Conservation (phyloP, 2,797 vertebrate genomes). For the Momotus momota region DNA sequence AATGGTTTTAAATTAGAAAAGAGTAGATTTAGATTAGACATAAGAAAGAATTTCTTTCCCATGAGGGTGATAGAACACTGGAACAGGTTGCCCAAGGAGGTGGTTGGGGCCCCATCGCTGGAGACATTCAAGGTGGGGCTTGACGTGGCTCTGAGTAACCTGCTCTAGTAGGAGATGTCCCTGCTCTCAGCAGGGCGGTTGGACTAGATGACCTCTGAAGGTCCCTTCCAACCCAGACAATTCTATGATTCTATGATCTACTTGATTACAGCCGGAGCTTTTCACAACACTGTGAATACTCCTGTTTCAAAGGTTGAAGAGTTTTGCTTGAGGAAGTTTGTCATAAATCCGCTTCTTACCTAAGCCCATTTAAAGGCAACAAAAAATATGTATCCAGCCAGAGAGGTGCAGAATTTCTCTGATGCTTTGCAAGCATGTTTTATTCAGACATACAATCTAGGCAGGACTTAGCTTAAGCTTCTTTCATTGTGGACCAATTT, state of each 20-base stretch:
- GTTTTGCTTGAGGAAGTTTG: neutral
- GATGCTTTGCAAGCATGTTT: neutral
- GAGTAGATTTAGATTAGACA: too few relatives aligned
- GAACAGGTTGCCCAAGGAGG: too few relatives aligned
- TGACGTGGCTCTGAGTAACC: too few relatives aligned
- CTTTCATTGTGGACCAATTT: neutral
- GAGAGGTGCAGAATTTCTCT: neutral
- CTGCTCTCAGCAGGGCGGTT: too few relatives aligned
- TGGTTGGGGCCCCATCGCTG: too few relatives aligned
- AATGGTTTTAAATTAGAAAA: too few relatives aligned
- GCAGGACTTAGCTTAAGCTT: neutral
- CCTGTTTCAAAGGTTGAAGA: neutral
- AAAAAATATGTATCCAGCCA: neutral
- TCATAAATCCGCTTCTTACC: neutral
- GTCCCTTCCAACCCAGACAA: too few relatives aligned
- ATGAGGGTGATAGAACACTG: too few relatives aligned
- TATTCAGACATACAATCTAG: neutral
- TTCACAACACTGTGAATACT: neutral
- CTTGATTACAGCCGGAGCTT: neutral
- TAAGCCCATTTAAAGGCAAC: neutral
- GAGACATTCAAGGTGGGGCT: too few relatives aligned
- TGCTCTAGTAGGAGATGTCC: too few relatives aligned
- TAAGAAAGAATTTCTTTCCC: too few relatives aligned
- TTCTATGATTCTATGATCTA: neutral
- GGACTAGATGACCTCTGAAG: too few relatives aligned